A percentile compares a stretch with the other conserved stretches of the same genome.
phyloP scores from a whole-genome alignment of 2,888 invertebrate species.

The Cephonodes hylas region DNA sequence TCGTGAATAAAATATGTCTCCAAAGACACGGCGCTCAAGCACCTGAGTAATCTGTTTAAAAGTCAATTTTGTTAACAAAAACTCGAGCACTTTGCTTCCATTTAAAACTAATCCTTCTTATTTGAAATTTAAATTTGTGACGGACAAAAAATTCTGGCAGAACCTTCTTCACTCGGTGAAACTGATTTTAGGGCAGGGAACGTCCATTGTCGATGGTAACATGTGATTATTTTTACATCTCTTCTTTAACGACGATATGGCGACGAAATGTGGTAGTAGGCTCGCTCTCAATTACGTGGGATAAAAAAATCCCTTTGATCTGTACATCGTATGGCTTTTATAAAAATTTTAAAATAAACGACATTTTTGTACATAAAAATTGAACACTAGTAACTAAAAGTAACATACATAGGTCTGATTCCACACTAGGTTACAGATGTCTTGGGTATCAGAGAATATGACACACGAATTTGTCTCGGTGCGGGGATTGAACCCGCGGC shows the following conservation, averaged over 20 bases:
- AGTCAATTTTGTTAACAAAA: conserved; percentile 10
- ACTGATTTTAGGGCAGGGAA: neutral
- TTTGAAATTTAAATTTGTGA: conserved; percentile 6
- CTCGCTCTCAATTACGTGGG: too few species aligned
- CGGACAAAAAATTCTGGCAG: neutral
- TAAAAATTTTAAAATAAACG: too few species aligned
- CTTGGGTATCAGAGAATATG: too few species aligned
- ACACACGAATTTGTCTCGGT: too few species aligned
- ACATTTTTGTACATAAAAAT: too few species aligned
- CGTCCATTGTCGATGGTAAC: neutral
- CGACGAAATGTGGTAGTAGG: too few species aligned
- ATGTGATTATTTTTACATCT: neutral
- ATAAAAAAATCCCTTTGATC: too few species aligned
- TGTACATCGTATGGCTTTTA: neutral
- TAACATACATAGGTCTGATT: too few species aligned
- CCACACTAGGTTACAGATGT: too few species aligned
- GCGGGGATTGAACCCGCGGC: too few species aligned
- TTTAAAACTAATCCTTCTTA: conserved; percentile 30
- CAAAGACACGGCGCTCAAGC: neutral
- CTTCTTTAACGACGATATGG: neutral
- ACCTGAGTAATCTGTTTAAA: conserved; percentile 10
- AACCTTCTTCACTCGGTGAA: neutral
- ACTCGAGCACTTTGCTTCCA: conserved; percentile 15
- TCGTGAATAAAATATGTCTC: neutral
- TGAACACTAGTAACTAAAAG: too few species aligned